Conservation (phyloP, 2,113 vertebrate genomes). For the Pipra filicauda region DNA sequence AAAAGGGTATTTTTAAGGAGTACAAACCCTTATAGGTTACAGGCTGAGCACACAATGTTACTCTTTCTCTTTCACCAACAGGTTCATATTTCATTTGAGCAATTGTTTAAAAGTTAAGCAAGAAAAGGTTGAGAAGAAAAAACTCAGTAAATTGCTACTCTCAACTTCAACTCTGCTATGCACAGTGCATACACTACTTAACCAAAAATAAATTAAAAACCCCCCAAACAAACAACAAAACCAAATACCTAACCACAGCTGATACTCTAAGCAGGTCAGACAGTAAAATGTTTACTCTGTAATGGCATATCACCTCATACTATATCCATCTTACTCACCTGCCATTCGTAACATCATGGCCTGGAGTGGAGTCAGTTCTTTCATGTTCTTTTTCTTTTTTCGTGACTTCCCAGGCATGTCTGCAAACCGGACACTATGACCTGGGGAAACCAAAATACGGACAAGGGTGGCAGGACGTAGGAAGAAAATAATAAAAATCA, state of each 20-base stretch:
- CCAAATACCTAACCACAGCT: not conserved
- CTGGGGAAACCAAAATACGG: not conserved
- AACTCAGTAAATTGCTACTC: not conserved
- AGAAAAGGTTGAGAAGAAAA: not conserved
- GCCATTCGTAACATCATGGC: slow-evolving; percentile 99
- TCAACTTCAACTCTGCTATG: not conserved
- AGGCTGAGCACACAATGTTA: not conserved
- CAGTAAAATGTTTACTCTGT: not conserved
- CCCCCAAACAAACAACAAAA: not conserved
- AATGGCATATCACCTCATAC: not conserved
- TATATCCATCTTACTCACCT: slow-evolving; percentile 62
- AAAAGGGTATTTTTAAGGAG: not conserved
- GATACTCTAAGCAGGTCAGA: not conserved
- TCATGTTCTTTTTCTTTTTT: slow-evolving; percentile 91
- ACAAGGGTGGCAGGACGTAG: not conserved
- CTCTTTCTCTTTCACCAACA: not conserved
- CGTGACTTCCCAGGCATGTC: slow-evolving; percentile 84
- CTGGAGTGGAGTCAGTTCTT: slow-evolving; percentile 94
- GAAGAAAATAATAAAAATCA: not conserved
- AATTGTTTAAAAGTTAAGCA: not conserved
- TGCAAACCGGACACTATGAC: slow-evolving; percentile 91
- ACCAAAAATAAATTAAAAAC: not conserved
- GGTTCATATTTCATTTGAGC: not conserved
- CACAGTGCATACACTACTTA: not conserved
- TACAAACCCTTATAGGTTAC: not conserved